Percentiles rank a stretch among this genome's conserved stretches.
phyloP scores from a whole-genome alignment of 2,888 invertebrate species.

The Seira ritae region DNA sequence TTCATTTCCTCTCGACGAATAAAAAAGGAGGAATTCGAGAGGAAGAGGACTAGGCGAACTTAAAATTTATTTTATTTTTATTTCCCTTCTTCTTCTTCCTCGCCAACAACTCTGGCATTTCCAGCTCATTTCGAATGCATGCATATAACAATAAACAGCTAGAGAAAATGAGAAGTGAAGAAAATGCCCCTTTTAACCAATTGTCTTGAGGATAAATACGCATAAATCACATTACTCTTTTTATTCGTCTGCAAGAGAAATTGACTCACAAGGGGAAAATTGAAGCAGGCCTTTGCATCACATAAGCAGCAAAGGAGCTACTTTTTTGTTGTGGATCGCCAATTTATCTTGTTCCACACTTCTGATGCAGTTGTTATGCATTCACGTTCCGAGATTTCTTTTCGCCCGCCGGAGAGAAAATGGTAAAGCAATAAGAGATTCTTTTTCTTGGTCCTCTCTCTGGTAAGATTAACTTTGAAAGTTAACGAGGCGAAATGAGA shows the following conservation, averaged over 20 bases:
- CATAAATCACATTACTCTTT: conserved; percentile 59
- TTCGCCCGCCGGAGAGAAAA: neutral
- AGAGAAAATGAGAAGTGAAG: conserved; percentile 30
- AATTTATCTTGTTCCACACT: neutral
- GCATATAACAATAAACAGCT: neutral
- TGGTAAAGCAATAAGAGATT: neutral
- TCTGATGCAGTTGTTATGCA: neutral
- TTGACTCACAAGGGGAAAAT: conserved; percentile 41
- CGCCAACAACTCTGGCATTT: neutral
- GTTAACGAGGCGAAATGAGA: conserved; percentile 41
- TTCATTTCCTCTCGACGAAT: too few relatives aligned
- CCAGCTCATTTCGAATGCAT: conserved; percentile 39
- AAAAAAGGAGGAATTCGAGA: too few relatives aligned
- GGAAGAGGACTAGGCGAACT: too few relatives aligned
- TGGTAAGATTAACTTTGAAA: conserved; percentile 39
- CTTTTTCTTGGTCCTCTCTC: conserved; percentile 1
- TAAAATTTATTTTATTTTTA: too few relatives aligned
- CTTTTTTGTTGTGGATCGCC: neutral
- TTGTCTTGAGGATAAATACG: conserved; percentile 56
- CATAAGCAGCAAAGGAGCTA: too few relatives aligned
- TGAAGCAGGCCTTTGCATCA: neutral
- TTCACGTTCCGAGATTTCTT: neutral
- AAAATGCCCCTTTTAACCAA: conserved; percentile 45
- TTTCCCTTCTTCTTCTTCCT: neutral
- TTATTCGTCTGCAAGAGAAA: conserved; percentile 12